Conservation (phyloP, 2,113 vertebrate genomes). For the Rhinogobius similis region DNA sequence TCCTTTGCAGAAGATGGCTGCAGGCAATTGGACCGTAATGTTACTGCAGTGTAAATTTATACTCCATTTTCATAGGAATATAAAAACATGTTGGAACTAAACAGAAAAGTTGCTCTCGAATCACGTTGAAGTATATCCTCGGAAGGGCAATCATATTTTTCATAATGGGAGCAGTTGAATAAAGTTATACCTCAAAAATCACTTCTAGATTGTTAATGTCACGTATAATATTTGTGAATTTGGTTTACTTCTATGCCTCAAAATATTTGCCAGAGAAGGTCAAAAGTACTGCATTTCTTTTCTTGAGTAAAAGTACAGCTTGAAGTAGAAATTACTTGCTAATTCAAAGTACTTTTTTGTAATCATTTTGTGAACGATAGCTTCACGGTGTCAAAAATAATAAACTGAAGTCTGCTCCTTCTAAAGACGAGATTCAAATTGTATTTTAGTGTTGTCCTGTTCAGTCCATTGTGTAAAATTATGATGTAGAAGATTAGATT, state of each 20-base stretch:
- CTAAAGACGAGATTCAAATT: too few species aligned
- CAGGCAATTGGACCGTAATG: conserved; percentile 18
- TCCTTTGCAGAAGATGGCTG: conserved; percentile 4
- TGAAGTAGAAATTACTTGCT: too few species aligned
- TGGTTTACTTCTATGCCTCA: background rate
- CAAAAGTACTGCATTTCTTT: too few species aligned
- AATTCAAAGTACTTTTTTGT: too few species aligned
- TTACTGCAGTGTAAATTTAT: conserved; percentile 38
- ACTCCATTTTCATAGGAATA: background rate
- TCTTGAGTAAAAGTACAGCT: too few species aligned
- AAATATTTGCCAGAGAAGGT: too few species aligned
- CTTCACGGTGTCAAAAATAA: too few species aligned
- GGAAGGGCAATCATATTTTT: conserved; percentile 27
- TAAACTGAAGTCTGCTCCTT: too few species aligned
- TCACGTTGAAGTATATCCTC: conserved; percentile 50
- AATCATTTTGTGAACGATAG: too few species aligned
- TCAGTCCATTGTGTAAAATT: too few species aligned
- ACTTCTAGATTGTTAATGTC: conserved; percentile 8
- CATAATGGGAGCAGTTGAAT: background rate
- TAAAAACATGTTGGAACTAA: background rate
- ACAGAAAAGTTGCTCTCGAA: conserved; percentile 36
- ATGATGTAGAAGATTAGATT: too few species aligned
- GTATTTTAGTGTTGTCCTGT: too few species aligned
- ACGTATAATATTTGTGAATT: conserved; percentile 39
- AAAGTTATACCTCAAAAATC: background rate